A percentile compares a stretch with the other conserved stretches of the same genome.
phyloP scores from a whole-genome alignment of 2,113 vertebrate genomes.

The Picathartes gymnocephalus region DNA sequence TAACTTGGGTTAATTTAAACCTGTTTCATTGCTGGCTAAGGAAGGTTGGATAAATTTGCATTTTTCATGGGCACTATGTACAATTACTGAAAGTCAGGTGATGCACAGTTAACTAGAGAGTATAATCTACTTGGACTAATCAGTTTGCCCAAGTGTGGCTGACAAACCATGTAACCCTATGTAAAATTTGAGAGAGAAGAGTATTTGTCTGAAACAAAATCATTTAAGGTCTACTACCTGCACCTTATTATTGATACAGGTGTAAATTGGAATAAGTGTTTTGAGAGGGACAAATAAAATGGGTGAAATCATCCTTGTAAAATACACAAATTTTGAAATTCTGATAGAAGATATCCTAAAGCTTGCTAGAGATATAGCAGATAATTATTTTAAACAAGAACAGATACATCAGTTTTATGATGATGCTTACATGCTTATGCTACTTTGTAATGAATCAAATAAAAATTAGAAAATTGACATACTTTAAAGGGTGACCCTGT shows the following conservation, averaged over 20 bases:
- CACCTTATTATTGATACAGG: background rate
- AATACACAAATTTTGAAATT: background rate
- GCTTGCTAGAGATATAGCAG: background rate
- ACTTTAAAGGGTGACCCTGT: background rate
- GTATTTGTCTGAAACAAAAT: background rate
- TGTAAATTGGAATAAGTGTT: background rate
- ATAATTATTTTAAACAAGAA: background rate
- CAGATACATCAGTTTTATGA: background rate
- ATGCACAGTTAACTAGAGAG: background rate
- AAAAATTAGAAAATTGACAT: background rate
- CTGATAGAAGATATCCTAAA: background rate
- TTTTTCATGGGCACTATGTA: background rate
- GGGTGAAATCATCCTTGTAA: background rate
- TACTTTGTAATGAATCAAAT: background rate
- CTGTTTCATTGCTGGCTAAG: background rate
- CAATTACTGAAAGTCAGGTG: background rate
- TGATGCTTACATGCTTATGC: background rate
- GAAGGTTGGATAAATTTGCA: background rate
- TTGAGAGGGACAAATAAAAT: background rate
- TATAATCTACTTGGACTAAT: background rate
- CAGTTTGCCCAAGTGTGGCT: background rate
- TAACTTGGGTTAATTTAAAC: background rate
- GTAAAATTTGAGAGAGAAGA: background rate
- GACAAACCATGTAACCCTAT: rapidly evolving
- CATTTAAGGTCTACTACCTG: background rate